Base-by-base conservation (phyloP, 2,113 vertebrate species). In the Callospermophilus lateralis region DNA sequence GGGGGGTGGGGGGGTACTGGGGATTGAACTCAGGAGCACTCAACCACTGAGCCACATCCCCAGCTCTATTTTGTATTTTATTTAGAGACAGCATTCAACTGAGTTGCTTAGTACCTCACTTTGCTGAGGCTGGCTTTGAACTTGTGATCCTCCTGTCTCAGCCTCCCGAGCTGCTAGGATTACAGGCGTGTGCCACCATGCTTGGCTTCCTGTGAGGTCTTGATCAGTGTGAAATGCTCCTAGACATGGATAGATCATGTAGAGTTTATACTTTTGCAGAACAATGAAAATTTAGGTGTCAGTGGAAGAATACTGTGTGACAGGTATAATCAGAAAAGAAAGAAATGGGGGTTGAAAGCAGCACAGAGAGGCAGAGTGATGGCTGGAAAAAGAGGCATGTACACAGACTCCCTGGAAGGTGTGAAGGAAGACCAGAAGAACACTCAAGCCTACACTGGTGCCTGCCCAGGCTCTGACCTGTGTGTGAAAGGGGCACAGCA, bases 171-270 rank as follows among this genome's bases (percentile, higher is more conserved):
- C 51, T 15, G 15, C 15, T 53, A 1, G 51, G 51, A 53, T 53
- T 15, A 17, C 51, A 51, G 48, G 48, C 48, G 48, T 48, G 48
- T 48, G 48, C 2, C 48, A 48, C 48, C 48, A 13, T 53, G 15
- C 51, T 3, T 3, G 13, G 51, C 3, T 51, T 13, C 17, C 15
- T 7, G 34, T 1, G 58, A 65, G 22, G 19, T 28, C 39, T 3
- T 17, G 92, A 32, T 28, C 30, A 19, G 42, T 4, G 13, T 32
- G 68, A 24, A 42, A 16, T 15, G 6, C 45, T 58, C 26, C 51
- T 28, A 55, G 53, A 37, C 8, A 1, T 12, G 61, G n/a, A 24
- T 3, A 8, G 0, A 15, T 32, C 8, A 8, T 6, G 28, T 17
- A 55, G 39, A 65, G 63, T 4, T 37, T 6, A 8, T 32, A 28